phyloP scores from a whole-genome alignment of 1,140 invertebrate species.

The Ruditapes philippinarum region DNA sequence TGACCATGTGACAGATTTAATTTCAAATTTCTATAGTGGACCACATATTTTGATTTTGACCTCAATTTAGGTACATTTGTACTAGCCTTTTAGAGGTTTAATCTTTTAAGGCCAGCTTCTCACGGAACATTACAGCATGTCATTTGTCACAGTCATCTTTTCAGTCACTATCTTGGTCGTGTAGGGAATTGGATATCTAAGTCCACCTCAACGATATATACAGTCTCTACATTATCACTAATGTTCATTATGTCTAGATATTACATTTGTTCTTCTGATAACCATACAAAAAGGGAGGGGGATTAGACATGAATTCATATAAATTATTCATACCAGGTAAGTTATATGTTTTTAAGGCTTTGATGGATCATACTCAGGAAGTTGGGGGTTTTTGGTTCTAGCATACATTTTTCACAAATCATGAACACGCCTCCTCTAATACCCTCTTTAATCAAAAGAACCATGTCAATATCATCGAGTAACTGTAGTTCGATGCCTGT shows the following conservation, averaged over 20 bases:
- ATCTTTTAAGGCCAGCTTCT: background rate
- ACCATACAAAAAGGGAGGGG: slow-evolving; percentile 76
- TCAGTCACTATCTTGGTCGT: slow-evolving; percentile 70
- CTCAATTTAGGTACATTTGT: background rate
- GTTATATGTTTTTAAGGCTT: slow-evolving; percentile 70
- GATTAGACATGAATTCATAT: slow-evolving; percentile 43
- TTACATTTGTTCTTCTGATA: slow-evolving; percentile 46
- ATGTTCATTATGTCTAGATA: slow-evolving; percentile 60
- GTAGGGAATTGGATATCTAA: slow-evolving; percentile 80
- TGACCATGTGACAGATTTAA: background rate
- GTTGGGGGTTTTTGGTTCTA: slow-evolving; percentile 64
- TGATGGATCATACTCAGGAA: slow-evolving; percentile 53
- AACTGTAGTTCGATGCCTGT: slow-evolving; percentile 73
- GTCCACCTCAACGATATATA: slow-evolving; percentile 67
- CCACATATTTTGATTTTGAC: background rate
- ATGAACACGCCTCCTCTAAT: slow-evolving; percentile 70
- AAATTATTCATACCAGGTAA: slow-evolving; percentile 80
- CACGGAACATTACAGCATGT: background rate
- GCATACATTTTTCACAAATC: slow-evolving; percentile 69
- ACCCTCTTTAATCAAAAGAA: slow-evolving; percentile 44
- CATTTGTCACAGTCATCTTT: background rate
- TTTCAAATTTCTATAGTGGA: slow-evolving; percentile 28
- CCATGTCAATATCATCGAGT: slow-evolving; percentile 64
- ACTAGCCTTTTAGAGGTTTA: background rate
- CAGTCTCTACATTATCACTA: background rate